Percentiles rank a stretch among this genome's conserved stretches.
Evolutionary conservation across 1,140 invertebrate genomes (phyloP).

Genomic region (Aculops lycopersici): DNA sequence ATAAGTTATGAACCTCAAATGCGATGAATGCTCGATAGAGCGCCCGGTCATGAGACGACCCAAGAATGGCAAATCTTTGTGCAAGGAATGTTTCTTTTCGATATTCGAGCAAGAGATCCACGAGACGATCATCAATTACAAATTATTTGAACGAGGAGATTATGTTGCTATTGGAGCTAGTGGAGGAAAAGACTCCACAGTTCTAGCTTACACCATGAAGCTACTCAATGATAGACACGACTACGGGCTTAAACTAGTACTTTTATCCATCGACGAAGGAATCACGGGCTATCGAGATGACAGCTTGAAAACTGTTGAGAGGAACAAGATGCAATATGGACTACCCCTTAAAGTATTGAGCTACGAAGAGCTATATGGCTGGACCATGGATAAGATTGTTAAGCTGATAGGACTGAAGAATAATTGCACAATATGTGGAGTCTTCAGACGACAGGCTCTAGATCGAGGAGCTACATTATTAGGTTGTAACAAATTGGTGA

Average conservation of each 20-base stretch:
- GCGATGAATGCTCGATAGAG: constrained; percentile 34
- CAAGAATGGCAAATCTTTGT: constrained; percentile 40
- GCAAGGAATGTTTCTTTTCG: constrained; percentile 74
- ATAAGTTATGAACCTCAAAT: constrained; percentile 20
- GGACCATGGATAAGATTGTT: constrained; percentile 99
- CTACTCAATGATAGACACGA: constrained; percentile 58
- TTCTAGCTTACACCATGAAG: constrained; percentile 67
- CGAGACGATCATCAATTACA: constrained; percentile 49
- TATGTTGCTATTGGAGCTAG: constrained; percentile 80
- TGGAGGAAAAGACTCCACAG: constrained; percentile 96
- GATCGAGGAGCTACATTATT: constrained; percentile 63
- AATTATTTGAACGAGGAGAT: constrained; percentile 50
- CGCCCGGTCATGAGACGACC: constrained; percentile 11
- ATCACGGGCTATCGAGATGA: constrained; percentile 74
- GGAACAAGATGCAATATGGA: constrained; percentile 65
- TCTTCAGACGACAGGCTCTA: constrained; percentile 74
- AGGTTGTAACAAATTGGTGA: constrained; percentile 67
- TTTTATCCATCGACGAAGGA: constrained; percentile 92
- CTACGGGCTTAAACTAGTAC: constrained; percentile 60
- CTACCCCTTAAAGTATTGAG: constrained; percentile 82
- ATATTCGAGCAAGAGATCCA: constrained; percentile 90
- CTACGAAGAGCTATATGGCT: constrained; percentile 92
- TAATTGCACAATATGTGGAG: constrained; percentile 96
- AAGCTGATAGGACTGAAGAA: constrained; percentile 72
- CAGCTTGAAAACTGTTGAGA: constrained; percentile 79